Base-by-base conservation (phyloP, 2,888 invertebrate genomes). In the Sarcophaga variegata region DNA sequence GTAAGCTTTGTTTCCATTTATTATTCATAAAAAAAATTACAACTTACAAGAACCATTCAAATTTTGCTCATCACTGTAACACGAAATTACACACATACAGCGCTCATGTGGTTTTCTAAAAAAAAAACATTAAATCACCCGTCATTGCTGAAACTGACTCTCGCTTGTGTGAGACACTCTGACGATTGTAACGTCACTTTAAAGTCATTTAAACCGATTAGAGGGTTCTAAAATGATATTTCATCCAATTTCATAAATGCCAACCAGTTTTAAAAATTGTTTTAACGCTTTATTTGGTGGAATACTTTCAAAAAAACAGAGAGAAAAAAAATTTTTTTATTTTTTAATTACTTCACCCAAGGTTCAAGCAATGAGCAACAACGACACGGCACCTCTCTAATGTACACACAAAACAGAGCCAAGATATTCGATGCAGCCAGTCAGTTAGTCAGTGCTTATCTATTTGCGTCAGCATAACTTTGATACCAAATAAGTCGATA, bases 231-330 rank as follows among this genome's bases (percentile, higher is more conserved):
- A 71, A 71, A 47, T 66, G 63, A 82, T 60, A 60, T 59, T 25
- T 72, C 25, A 72, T 37, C 60, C 45, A 60, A 37, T 54, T 59
- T 59, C n/a, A 76, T 80, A 84, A 84, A 80, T 80, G 47, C 49
- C 76, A 81, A 74, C 66, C 72, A 71, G 81, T 81, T 83, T 75
- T 37, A 59, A 20, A 81, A 74, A 82, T 81, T 78, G 63, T 63
- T 78, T 78, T 60, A 70, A 75, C 59, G 49, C 77, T 66, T 75
- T 79, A 83, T 83, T 80, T 86, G 71, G 86, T 86, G 71, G 86
- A 80, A 80, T 76, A 86, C 80, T 83, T 86, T 76, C 75, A 69
- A 85, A 82, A 81, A 4, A 72, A 62, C 22, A 22, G 22, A 70
- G 69, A 66, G 63, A 54, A 47, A 54, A 54, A 2, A 17, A 54